Base-by-base conservation (phyloP, 2,797 vertebrate genomes). In the Netta rufina region DNA sequence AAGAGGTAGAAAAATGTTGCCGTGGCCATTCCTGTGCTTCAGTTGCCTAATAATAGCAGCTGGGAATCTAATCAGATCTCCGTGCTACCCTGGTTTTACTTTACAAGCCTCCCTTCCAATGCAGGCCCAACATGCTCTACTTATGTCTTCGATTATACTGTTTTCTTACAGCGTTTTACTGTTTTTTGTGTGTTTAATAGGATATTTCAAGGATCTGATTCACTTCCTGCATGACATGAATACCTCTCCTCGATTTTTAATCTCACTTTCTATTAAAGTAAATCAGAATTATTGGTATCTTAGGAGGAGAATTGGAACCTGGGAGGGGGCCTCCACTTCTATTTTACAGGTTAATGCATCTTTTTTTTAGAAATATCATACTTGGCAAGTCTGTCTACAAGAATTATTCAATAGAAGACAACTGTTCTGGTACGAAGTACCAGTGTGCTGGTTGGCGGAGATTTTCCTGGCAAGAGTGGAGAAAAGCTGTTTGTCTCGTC, bases 71-170 rank as follows among this genome's bases (percentile, higher is more conserved):
- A 94, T 89, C 62, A 81, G 51, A 78, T 93, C 64, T 87, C 88
- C 64, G 65, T 80, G 75, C 61, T 62, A 10, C 75, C 39, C 51
- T 80, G 86, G 84, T 90, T 96, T 96, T 95, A 51, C 69, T 90
- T 97, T 85, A 93, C 90, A 96, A 89, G 32, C 25, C 45, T 87
- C 38, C 30, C 45, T 93, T 93, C 87, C 88, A 78, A 11, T 56
- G 54, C 54, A 54, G 76, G n/a, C 72, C 45, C 27, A 71, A 62
- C 47, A 47, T 66, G n/a, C 58, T 81, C 1, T 85, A 64, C 73
- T 95, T 92, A 22, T 16, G 17, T 90, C 71, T 60, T 93, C 16
- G 79, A 9, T 83, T 93, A 64, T 38, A 39, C 24, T 45, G 30
- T 79, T 91, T 73, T 45, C 58, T 87, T 80, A 39, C 9, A 86